Evolutionary conservation across 2,888 invertebrate genomes (phyloP), one percentile per base, ranked within the genome.

Genomic region (Nesidiocoris tenuis): DNA sequence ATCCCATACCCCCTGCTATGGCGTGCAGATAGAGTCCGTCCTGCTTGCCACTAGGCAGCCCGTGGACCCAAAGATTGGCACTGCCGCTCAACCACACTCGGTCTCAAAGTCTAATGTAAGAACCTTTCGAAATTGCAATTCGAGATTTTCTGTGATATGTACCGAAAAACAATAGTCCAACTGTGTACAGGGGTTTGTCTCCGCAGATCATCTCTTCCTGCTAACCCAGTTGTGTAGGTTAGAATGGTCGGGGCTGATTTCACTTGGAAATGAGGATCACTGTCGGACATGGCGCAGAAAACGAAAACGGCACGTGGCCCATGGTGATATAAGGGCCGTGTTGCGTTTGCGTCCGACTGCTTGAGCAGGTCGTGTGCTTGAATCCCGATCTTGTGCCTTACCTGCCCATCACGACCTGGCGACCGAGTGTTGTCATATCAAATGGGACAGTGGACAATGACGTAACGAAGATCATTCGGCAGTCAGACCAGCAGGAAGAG

Each of bases 251-350:
- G 25, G 24, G 24, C 70, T 70, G 59, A 70, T 70, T 70, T 70
- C 70, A 70, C 70, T 70, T 70, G 70, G 70, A 70, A 70, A 70
- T 70, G 22, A 70, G 70, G 24, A 70, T 59, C 24, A 59, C 19
- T 22, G 67, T 70, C 59, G 59, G 59, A 70, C 70, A 70, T 59
- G 70, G 70, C 57, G 7, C 67, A 18, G 67, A 24, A 39, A n/a
- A n/a, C n/a, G n/a, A n/a, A 65, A 67, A 67, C 55, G 55, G 67
- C 22, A 16, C 55, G 22, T 7, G 22, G 56, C 17, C 12, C 5
- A 39, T 23, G 70, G 59, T 70, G 70, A 70, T 70, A 59, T 70
- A 70, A 70, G 70, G 70, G 70, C 19, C 39, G 39, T 67, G 39
- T 66, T n/a, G 67, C 67, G 67, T 21, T 19, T 54, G 1, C 21